Percentiles rank a stretch among this genome's conserved stretches.
Conservation (phyloP, 2,888 invertebrate species). For the Stramonita haemastoma region DNA sequence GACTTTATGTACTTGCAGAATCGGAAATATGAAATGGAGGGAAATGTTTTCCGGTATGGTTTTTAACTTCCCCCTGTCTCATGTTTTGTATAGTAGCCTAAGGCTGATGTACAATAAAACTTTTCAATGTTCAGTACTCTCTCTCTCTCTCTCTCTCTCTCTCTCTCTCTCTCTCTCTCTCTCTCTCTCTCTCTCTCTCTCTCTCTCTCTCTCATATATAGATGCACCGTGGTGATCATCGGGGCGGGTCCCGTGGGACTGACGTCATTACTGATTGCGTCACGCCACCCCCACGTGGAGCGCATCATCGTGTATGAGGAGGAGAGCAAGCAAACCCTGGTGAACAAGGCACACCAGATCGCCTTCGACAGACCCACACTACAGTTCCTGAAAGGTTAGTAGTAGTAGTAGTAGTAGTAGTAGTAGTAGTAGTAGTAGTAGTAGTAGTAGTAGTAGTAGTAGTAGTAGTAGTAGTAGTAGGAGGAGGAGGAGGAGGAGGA, state of each 20-base stretch:
- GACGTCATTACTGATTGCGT: constrained; percentile 58
- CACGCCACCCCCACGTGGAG: constrained; percentile 53
- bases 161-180: constrained; percentile 24
- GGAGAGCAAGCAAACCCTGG: constrained; percentile 50
- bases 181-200: constrained; percentile 33
- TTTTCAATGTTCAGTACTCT: too few relatives aligned
- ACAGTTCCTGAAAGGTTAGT: constrained; percentile 51
- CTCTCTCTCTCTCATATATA: background rate
- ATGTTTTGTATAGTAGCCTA: too few relatives aligned
- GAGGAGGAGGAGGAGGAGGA: background rate
- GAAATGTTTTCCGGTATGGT: too few relatives aligned
- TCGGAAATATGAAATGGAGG: too few relatives aligned
- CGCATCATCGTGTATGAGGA: constrained; percentile 61
- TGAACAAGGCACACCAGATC: constrained; percentile 61
- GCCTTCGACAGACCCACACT: constrained; percentile 59
- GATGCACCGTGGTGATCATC: constrained; percentile 60
- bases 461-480: too few relatives aligned
- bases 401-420: too few relatives aligned
- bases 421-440: too few relatives aligned
- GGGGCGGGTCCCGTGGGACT: constrained; percentile 69
- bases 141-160: constrained; percentile 11
- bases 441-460: too few relatives aligned
- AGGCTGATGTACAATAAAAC: too few relatives aligned
- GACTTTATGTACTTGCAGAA: too few relatives aligned
- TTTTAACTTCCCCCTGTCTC: too few relatives aligned